These are phyloP conservation scores for Nebria brevicollis DNA, from an alignment of 2,888 invertebrate species.

Conservation along the genomic window DNA sequence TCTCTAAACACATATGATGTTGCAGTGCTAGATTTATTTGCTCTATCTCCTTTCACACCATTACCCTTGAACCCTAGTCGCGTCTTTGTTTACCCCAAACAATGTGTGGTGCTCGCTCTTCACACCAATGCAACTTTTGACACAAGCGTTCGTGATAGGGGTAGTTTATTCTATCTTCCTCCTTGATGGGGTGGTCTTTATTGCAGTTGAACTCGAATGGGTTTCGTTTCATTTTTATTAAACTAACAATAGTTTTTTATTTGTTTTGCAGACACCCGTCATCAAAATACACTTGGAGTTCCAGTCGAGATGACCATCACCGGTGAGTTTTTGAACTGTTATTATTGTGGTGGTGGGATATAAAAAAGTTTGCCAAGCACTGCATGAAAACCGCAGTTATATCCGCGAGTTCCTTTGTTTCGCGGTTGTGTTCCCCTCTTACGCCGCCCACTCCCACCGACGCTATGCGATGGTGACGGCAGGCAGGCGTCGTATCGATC, in stretches of 20 bases:
- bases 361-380: slow-evolving; percentile 16
- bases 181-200: background rate
- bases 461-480: slow-evolving; percentile 7
- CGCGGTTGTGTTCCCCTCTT: slow-evolving; percentile 2
- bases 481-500: background rate
- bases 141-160: background rate
- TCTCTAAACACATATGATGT: background rate
- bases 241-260: too few species aligned
- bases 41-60: slow-evolving; percentile 40
- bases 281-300: too few species aligned
- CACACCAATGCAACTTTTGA: slow-evolving; percentile 4
- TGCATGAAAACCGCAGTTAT: slow-evolving; percentile 6
- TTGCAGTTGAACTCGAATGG: too few species aligned
- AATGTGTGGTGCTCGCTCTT: background rate
- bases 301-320: too few species aligned
- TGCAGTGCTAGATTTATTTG: slow-evolving; percentile 30
- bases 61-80: slow-evolving; percentile 29
- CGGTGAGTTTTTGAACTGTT: too few species aligned
- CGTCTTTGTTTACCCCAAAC: slow-evolving; percentile 13
- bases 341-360: too few species aligned
- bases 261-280: too few species aligned
- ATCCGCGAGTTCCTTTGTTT: slow-evolving; percentile 27
- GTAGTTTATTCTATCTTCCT: background rate
- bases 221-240: too few species aligned
- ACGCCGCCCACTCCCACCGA: slow-evolving; percentile 8